Evolutionary conservation across 2,797 vertebrate species (phyloP).

Genomic region (Apogon hyalosoma): DNA sequence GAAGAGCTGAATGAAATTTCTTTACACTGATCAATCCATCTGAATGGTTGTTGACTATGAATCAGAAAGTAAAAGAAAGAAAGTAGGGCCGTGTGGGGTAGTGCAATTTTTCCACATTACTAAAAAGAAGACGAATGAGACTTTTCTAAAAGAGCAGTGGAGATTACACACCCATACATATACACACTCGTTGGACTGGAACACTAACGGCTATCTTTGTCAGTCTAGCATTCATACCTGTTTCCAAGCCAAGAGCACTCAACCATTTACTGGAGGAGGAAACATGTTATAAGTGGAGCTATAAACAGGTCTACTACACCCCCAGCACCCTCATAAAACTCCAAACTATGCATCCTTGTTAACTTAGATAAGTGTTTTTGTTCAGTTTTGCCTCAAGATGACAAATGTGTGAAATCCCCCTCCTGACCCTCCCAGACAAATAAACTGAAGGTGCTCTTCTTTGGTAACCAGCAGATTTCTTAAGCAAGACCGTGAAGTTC

Average conservation of each 20-base stretch:
- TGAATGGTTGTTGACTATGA: not conserved
- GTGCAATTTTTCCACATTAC: not conserved
- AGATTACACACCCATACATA: not conserved
- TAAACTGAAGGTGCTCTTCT: not conserved
- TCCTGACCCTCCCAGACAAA: not conserved
- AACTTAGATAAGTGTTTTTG: slow-evolving; percentile 41
- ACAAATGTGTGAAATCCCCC: not conserved
- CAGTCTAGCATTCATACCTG: slow-evolving; percentile 15
- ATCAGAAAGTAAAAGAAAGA: slow-evolving; percentile 1
- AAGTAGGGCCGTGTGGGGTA: not conserved
- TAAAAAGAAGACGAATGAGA: not conserved
- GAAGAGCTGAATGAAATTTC: slow-evolving; percentile 12
- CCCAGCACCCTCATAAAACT: slow-evolving; percentile 29
- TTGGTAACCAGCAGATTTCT: slow-evolving; percentile 17
- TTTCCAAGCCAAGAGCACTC: slow-evolving; percentile 2
- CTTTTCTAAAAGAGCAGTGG: not conserved
- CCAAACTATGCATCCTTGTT: slow-evolving; percentile 54
- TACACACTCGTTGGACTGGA: not conserved
- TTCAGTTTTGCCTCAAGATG: slow-evolving; percentile 13
- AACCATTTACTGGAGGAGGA: slow-evolving; percentile 34
- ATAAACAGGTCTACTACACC: slow-evolving; percentile 19
- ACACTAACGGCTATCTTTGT: not conserved
- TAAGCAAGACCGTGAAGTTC: slow-evolving; percentile 10
- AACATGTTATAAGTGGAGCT: slow-evolving; percentile 32
- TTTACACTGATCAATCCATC: slow-evolving; percentile 7